Percentiles rank a stretch among this genome's conserved stretches.
These are phyloP conservation scores for Platycheirus rosarum DNA, from an alignment of 2,888 invertebrate species.

Conservation along the genomic window DNA sequence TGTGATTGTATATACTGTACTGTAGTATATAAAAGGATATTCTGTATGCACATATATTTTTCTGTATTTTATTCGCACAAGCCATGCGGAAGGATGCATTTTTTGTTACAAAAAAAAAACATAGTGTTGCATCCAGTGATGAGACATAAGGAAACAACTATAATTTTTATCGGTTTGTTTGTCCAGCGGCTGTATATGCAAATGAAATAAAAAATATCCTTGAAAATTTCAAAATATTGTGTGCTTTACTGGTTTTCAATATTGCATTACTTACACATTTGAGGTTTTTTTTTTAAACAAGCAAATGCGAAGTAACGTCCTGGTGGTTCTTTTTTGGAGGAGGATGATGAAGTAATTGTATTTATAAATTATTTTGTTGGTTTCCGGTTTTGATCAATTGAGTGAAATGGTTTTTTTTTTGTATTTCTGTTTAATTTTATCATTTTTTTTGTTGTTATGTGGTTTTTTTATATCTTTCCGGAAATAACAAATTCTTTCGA, in stretches of 20 bases:
- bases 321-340: slow-evolving; percentile 1
- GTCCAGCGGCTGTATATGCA: slow-evolving; percentile 5
- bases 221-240: slow-evolving; percentile 33
- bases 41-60: slow-evolving; percentile 5
- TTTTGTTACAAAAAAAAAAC: slow-evolving; percentile 43
- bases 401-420: background rate
- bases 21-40: background rate
- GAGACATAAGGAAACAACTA: slow-evolving; percentile 36
- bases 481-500: too few species aligned
- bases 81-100: slow-evolving; percentile 57
- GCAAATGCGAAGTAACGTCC: slow-evolving; percentile 6
- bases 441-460: too few species aligned
- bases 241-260: slow-evolving; percentile 22
- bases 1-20: slow-evolving; percentile 26
- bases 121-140: slow-evolving; percentile 40
- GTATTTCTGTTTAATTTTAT: too few species aligned
- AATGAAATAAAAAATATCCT: background rate
- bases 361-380: slow-evolving; percentile 1
- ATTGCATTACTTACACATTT: slow-evolving; percentile 21
- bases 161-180: slow-evolving; percentile 38
- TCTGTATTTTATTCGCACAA: slow-evolving; percentile 6
- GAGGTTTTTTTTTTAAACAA: slow-evolving; percentile 10
- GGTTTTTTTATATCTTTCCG: too few species aligned
- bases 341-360: slow-evolving; percentile 4
- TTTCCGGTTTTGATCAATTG: background rate